Conservation (phyloP, 2,797 vertebrate genomes). For the Cetoscarus ocellatus region DNA sequence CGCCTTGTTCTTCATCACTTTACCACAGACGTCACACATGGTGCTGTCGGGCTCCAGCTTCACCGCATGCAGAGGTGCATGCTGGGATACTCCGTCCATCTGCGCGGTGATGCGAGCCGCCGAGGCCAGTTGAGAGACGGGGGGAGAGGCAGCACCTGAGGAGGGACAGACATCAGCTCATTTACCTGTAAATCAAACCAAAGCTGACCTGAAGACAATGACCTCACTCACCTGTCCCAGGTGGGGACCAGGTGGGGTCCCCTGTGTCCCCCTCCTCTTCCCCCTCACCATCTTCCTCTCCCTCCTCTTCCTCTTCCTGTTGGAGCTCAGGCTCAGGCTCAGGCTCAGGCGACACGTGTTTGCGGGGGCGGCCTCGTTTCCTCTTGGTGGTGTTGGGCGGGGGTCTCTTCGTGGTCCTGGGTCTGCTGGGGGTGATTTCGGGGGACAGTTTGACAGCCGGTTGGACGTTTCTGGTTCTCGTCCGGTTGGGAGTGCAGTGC, state of each 20-base stretch:
- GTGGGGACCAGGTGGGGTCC: slow-evolving; percentile 59
- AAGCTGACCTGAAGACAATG: not conserved
- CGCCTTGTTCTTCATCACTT: slow-evolving; percentile 76
- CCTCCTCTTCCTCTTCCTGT: slow-evolving; percentile 5
- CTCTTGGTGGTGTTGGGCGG: not conserved
- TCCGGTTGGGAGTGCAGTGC: slow-evolving; percentile 57
- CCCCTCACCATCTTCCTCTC: slow-evolving; percentile 8
- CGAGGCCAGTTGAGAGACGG: not conserved
- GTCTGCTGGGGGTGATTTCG: slow-evolving; percentile 16
- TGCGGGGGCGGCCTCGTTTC: not conserved
- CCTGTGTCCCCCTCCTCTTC: slow-evolving; percentile 23
- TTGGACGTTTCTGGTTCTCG: slow-evolving; percentile 51
- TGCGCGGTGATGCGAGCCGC: accelerated
- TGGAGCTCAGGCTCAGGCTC: not conserved
- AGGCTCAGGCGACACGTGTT: not conserved
- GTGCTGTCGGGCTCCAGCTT: slow-evolving; percentile 64
- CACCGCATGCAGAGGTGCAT: slow-evolving; percentile 20
- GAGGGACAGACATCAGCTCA: not conserved
- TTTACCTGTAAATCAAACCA: not conserved
- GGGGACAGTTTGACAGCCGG: slow-evolving; percentile 34
- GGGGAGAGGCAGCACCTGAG: slow-evolving; percentile 6
- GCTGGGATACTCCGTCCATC: slow-evolving; percentile 19
- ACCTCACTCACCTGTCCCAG: slow-evolving; percentile 31
- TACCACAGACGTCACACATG: slow-evolving; percentile 71
- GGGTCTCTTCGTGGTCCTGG: slow-evolving; percentile 28